Evolutionary conservation across 2,797 vertebrate genomes (phyloP).

Genomic region (Triplophysa yarkandensis): DNA sequence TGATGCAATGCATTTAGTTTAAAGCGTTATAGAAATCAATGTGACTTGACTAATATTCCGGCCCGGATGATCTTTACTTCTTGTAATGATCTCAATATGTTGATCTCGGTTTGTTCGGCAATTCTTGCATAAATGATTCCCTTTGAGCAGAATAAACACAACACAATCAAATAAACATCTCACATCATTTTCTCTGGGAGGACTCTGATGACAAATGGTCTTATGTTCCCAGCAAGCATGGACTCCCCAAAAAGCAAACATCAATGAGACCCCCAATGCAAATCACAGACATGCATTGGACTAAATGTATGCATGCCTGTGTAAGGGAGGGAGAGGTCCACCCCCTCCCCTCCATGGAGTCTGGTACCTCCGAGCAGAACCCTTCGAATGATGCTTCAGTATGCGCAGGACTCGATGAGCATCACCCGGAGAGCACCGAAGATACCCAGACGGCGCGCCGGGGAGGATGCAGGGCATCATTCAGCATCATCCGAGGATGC

Average conservation of each 20-base stretch:
- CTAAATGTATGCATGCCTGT: not conserved
- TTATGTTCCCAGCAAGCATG: too few relatives aligned
- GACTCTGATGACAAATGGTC: not conserved
- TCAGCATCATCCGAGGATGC: not conserved
- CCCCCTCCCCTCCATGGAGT: not conserved
- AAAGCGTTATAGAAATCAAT: too few relatives aligned
- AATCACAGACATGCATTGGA: constrained; percentile 3
- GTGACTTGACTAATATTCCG: too few relatives aligned
- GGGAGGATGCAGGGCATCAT: constrained; percentile 8
- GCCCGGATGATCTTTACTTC: too few relatives aligned
- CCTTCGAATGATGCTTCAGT: constrained; percentile 23
- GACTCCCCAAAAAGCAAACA: too few relatives aligned
- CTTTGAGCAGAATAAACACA: too few relatives aligned
- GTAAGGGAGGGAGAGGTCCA: not conserved
- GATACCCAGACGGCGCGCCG: not conserved
- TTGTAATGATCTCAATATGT: too few relatives aligned
- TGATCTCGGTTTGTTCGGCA: too few relatives aligned
- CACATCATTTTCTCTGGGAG: not conserved
- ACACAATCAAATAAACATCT: too few relatives aligned
- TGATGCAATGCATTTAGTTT: too few relatives aligned
- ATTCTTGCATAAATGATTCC: too few relatives aligned
- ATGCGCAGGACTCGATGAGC: constrained; percentile 26
- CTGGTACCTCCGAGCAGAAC: constrained; percentile 21
- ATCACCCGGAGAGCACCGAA: constrained; percentile 6
- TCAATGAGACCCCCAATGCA: too few relatives aligned